Base-by-base conservation (phyloP, 2,797 vertebrate genomes). In the Sparus aurata region DNA sequence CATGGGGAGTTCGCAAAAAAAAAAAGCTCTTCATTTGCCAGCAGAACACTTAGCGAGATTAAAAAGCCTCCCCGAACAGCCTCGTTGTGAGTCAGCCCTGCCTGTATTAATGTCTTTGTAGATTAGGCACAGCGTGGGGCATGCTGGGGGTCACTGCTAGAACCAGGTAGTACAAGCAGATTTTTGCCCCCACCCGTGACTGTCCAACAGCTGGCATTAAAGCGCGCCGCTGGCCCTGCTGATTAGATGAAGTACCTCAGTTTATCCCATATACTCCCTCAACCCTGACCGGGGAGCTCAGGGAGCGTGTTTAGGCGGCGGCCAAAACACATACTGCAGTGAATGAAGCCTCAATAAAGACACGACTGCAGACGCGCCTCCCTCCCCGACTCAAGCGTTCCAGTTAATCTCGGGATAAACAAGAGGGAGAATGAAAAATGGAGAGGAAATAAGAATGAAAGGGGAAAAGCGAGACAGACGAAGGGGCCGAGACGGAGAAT, bases 181-280 rank as follows among this genome's bases (percentile, higher is more conserved):
- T 86, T 90, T 77, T 77, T 59, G 70, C 80, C 77, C 83, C 61
- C 75, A 55, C 79, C 68, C 60, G 27, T 75, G 20, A 55, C 58
- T 62, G 82, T 82, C 87, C 73, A 90, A 87, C 92, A 94, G 91
- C 93, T 91, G 93, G 87, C 79, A 88, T 64, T 85, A 66, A 82
- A 84, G 67, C 62, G 27, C 65, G 41, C 85, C 53, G 65, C 82
- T 73, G 78, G 88, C 80, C 81, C 71, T 55, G 83, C 77, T 82
- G 75, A 94, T 92, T 88, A 90, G 87, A 91, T 80, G 79, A 88
- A 88, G 74, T 63, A 27, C 78, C 77, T 82, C 79, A 16, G 65
- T 86, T 82, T 84, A 84, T 81, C 79, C 83, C 74, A 69, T 83
- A 66, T 61, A 88, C 83, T 86, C 75, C 59, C 75, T 87, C 87